Percentiles rank a stretch among this genome's conserved stretches.
These are phyloP conservation scores for human (Homo sapiens) DNA, from an alignment of 2,113 vertebrate genomes.

Conservation along the genomic window DNA sequence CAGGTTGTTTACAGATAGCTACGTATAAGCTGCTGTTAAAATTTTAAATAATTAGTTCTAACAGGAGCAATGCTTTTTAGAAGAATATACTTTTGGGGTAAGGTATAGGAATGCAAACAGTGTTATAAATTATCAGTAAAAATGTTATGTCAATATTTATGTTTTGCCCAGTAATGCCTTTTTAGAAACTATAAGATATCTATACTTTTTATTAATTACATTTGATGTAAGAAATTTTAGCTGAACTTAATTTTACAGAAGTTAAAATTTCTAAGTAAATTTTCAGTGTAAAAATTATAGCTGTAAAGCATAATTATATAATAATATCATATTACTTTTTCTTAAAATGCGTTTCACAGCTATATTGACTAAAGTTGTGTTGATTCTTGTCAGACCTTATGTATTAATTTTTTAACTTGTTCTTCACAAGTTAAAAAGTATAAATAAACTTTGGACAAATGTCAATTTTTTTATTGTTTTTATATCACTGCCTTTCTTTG, in stretches of 20 bases:
- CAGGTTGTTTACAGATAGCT: background rate
- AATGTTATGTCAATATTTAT: background rate
- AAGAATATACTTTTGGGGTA: background rate
- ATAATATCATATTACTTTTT: background rate
- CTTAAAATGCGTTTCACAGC: background rate
- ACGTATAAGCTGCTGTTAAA: background rate
- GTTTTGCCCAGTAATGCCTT: conserved; percentile 10
- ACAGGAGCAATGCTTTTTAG: background rate
- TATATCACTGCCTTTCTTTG: background rate
- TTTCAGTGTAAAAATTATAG: background rate
- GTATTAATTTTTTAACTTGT: background rate
- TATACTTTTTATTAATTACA: background rate
- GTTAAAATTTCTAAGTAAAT: background rate
- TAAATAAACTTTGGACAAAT: background rate
- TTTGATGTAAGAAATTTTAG: background rate
- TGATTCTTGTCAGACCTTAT: background rate
- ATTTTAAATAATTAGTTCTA: conserved; percentile 15
- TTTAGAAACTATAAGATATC: conserved; percentile 7
- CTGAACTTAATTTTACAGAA: background rate
- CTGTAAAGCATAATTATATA: background rate
- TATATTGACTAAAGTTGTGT: background rate
- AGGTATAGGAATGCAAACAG: background rate
- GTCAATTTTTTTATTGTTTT: background rate
- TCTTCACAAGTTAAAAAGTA: background rate
- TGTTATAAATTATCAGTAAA: background rate